phyloP scores from a whole-genome alignment of 2,113 vertebrate species.

The Spea bombifrons region DNA sequence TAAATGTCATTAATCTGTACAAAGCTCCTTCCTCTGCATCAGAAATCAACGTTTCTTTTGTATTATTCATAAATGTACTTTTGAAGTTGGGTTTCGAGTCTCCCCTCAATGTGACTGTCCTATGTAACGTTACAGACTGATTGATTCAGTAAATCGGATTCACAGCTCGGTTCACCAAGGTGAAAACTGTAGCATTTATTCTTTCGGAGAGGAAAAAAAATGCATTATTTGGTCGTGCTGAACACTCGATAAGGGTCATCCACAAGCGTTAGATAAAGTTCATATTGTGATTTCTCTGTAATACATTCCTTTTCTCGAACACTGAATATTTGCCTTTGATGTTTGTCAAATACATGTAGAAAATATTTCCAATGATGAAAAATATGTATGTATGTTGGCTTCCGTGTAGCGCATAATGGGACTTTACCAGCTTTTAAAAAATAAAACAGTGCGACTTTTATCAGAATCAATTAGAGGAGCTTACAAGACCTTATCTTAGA shows the following conservation, averaged over 20 bases:
- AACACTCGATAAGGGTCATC: conserved; percentile 44
- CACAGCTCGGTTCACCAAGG: conserved; percentile 22
- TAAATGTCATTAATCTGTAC: conserved; percentile 48
- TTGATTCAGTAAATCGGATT: conserved; percentile 41
- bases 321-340: conserved; percentile 41
- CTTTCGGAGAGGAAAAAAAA: conserved; percentile 34
- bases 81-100: conserved; percentile 34
- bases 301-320: conserved; percentile 39
- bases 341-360: conserved; percentile 29
- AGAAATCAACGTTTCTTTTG: conserved; percentile 46
- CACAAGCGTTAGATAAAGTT: conserved; percentile 39
- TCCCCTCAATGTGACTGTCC: conserved; percentile 28
- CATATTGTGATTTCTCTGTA: conserved; percentile 39
- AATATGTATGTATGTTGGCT: neutral
- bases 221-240: conserved; percentile 40
- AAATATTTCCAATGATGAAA: conserved; percentile 10
- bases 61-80: conserved; percentile 45
- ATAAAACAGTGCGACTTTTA: conserved; percentile 1
- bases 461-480: conserved; percentile 12
- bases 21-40: conserved; percentile 35
- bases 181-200: conserved; percentile 18
- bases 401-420: neutral
- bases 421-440: conserved; percentile 2
- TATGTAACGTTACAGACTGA: conserved; percentile 39
- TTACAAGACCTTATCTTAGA: conserved; percentile 18